Base-by-base conservation (phyloP, 30 jellyfish, hydroid and myxozoan genomes). In the Turritopsis dohrnii region DNA sequence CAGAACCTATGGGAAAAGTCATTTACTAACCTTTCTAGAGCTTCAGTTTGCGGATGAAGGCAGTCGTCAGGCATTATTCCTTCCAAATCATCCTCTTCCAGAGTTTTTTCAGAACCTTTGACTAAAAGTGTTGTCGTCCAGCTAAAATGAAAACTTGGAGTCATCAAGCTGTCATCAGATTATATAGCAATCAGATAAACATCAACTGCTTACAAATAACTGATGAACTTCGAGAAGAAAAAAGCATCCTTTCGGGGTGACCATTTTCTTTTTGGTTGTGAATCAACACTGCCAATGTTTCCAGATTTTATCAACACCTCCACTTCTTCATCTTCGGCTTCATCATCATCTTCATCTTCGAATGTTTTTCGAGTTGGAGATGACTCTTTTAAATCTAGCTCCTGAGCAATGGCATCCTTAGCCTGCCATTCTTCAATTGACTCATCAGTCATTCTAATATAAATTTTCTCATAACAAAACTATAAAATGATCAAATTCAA, bases 81-180 rank as follows among this genome's bases (percentile, higher is more conserved):
- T 29, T 54, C 84, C 16, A 89, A 25, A 81, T 89, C 94, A 1
- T 84, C 86, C 74, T 79, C 77, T 52, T 79, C 96, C 21, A 89
- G 88, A 21, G 75, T 76, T 79, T 81, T 85, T 66, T 89, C 82
- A 66, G 86, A 82, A 52, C 96, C 96, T 75, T 60, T 71, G 5
- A 88, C 24, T 65, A 84, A 89, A 79, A 89, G 79, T 27, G 83
- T 84, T 52, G 82, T 90, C 90, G 85, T 89, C 96, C 96, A 89
- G 89, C 96, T 89, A 65, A 52, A 52, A 1, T 24, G 19, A 75
- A 54, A 20, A 74, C 60, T 13, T 41, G 60, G 13, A 13, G 60
- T 13, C 5, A 13, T 41, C 13, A 41, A 41, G 13, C 13, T 41
- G 13, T 41, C 5, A 41, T 41, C 60, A 41, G 60, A 41, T 41